Conservation (phyloP, 37 sponge, comb jelly and placozoan species). For the Halichondria panicea region DNA sequence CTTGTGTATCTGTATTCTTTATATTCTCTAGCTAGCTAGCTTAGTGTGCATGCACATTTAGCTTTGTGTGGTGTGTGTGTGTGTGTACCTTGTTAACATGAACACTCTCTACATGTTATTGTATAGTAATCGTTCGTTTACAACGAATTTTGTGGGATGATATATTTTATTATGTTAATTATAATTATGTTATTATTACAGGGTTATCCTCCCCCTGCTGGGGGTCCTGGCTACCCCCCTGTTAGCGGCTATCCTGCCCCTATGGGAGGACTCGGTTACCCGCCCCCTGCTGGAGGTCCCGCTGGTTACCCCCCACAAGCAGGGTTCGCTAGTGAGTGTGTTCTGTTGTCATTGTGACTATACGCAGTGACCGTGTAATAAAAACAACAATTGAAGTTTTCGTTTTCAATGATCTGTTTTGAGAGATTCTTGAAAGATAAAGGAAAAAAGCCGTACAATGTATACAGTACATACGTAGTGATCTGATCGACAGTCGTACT, state of each 20-base stretch:
- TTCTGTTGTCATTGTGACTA: too few relatives aligned
- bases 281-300: conserved; percentile 16
- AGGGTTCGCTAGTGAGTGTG: not conserved
- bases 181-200: not conserved
- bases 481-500: too few relatives aligned
- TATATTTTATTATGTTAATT: not conserved
- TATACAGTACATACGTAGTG: too few relatives aligned
- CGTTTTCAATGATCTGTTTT: too few relatives aligned
- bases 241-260: conserved; percentile 27
- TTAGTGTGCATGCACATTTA: not conserved
- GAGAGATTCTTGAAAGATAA: too few relatives aligned
- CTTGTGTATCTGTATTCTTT: too few relatives aligned
- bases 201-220: conserved; percentile 55
- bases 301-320: not conserved
- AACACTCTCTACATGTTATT: not conserved
- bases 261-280: conserved; percentile 28
- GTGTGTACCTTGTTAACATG: not conserved
- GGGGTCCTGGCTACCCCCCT: conserved; percentile 40
- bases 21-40: not conserved
- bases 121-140: too few relatives aligned
- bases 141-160: not conserved
- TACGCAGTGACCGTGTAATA: too few relatives aligned
- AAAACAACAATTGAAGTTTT: too few relatives aligned
- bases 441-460: too few relatives aligned
- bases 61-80: too few relatives aligned